A percentile compares a stretch with the other conserved stretches of the same genome.
Conservation (phyloP, 2,113 vertebrate species). For the Micromys minutus region DNA sequence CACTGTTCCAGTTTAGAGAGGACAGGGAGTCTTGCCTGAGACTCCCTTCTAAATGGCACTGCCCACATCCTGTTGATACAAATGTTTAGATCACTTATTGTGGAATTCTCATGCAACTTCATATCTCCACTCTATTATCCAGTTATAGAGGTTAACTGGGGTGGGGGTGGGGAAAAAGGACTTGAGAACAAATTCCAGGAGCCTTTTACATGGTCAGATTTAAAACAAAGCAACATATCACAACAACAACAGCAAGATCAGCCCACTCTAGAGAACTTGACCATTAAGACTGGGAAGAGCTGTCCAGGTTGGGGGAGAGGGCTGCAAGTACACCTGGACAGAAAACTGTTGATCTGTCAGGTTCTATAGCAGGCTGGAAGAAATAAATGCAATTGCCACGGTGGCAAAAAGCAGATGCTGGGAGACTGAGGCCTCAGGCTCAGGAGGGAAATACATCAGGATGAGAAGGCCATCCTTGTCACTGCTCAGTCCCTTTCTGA, state of each 20-base stretch:
- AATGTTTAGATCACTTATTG: neutral
- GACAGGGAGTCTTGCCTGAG: neutral
- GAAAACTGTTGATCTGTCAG: neutral
- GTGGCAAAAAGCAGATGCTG: neutral
- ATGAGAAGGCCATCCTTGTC: neutral
- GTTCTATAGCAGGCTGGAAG: neutral
- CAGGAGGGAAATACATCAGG: neutral
- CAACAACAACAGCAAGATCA: neutral
- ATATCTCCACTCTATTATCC: neutral
- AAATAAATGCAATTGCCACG: neutral
- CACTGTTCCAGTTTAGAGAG: neutral
- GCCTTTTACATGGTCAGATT: neutral
- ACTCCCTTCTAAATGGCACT: neutral
- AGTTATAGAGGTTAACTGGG: neutral
- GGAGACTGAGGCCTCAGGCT: neutral
- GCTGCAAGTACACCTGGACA: neutral
- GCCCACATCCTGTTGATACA: neutral
- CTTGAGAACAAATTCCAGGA: neutral
- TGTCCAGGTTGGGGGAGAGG: neutral
- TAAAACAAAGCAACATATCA: neutral
- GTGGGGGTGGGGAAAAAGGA: neutral
- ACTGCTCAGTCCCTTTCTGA: neutral
- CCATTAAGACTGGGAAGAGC: neutral
- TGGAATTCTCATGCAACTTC: neutral
- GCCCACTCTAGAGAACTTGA: conserved; percentile 22